Base-by-base conservation (phyloP, 2,113 vertebrate genomes). In the Blennius ocellaris region DNA sequence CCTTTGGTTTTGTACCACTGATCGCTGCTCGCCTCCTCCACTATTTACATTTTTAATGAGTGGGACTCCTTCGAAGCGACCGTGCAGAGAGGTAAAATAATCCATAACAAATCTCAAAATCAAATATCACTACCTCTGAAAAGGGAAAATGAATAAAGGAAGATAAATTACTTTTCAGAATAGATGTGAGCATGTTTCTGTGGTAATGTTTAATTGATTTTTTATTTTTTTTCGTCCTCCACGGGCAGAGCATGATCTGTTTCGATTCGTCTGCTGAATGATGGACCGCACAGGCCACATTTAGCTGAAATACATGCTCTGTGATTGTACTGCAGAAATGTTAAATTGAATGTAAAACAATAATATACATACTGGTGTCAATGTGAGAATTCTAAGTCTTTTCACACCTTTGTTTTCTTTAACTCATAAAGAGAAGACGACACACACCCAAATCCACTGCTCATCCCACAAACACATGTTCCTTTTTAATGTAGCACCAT, bases 21-120 rank as follows among this genome's bases (percentile, higher is more conserved):
- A 40, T 39, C 56, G 51, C 45, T 61, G 21, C 52, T 66, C 2
- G 11, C n/a, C 57, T 73, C 40, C 37, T 52, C 44, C 1, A 4
- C 43, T 48, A 44, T 16, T 41, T 80, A 37, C 39, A 78, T 74
- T 63, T 75, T 81, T 78, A 81, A 78, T 74, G 38, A 71, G 21
- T 14, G 14, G 12, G 14, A 40, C 36, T 45, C 47, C 40, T 65
- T 62, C 74, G 44, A 80, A 44, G 41, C 49, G 36, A n/a, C 40
- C 9, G 38, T 44, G 41, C 45, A 36, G 53, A 3, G 8, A 59
- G 21, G 11, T 40, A 48, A n/a, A n/a, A 65, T 16, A 47, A 49
- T 44, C 6, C 7, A 15, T 38, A 57, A 65, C 11, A 14, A 48
- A 56, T 52, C 38, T 49, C 14, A 6, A 12, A 58, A 50, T 16